Evolutionary conservation across 2,113 vertebrate species (phyloP).

Genomic region (Burhinus bistriatus): DNA sequence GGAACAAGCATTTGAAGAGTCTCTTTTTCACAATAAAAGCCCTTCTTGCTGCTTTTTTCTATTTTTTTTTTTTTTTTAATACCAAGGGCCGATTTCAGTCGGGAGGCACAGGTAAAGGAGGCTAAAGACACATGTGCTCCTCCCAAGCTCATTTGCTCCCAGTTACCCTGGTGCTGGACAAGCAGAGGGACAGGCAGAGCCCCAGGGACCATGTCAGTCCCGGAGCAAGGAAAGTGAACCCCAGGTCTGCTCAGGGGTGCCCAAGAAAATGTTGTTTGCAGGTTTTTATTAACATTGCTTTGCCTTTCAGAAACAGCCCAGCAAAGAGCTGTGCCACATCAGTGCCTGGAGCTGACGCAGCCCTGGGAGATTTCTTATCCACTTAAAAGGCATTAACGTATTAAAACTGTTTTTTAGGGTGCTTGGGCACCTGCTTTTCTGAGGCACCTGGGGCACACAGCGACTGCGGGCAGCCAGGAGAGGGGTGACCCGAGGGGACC

Average conservation of each 20-base stretch:
- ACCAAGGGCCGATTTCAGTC: background rate
- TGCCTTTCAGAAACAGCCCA: background rate
- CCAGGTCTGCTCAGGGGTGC: background rate
- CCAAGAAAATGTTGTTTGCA: background rate
- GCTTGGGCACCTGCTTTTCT: background rate
- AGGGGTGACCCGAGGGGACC: background rate
- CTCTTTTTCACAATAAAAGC: constrained; percentile 73
- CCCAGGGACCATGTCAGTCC: background rate
- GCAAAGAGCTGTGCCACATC: background rate
- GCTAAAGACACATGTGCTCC: background rate
- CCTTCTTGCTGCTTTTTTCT: background rate
- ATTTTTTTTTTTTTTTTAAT: background rate
- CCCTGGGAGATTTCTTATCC: background rate
- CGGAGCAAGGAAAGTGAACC: accelerated
- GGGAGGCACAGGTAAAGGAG: background rate
- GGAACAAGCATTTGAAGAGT: background rate
- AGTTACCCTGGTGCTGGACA: accelerated
- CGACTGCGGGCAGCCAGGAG: background rate
- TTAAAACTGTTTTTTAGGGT: background rate
- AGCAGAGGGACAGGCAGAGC: background rate
- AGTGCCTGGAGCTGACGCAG: accelerated
- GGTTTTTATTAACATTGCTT: background rate
- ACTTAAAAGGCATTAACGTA: accelerated
- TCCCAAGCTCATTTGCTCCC: accelerated
- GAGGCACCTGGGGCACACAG: accelerated